Evolutionary conservation across 35 echinoderm and acorn worm genomes (phyloP).

Genomic region (Antedon bifida): DNA sequence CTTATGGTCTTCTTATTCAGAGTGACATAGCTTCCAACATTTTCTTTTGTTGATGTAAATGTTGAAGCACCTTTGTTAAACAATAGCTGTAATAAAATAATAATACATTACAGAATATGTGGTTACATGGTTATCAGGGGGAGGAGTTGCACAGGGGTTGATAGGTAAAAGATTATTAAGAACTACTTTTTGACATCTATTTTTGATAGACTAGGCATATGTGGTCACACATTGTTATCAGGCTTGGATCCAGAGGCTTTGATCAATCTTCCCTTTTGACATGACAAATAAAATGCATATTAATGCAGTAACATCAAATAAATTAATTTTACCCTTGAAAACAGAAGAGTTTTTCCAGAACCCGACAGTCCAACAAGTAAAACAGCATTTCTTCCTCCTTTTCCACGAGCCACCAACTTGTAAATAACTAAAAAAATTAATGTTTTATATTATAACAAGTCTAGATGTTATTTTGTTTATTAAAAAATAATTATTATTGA

Average conservation of each 20-base stretch:
- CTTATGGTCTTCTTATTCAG: slow-evolving; percentile 22
- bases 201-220: too few species aligned
- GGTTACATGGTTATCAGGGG: too few species aligned
- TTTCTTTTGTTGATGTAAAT: slow-evolving; percentile 88
- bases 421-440: slow-evolving; percentile 46
- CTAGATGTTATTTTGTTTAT: neutral
- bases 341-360: slow-evolving; percentile 60
- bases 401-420: slow-evolving; percentile 30
- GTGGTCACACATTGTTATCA: too few species aligned
- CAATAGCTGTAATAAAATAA: slow-evolving; percentile 41
- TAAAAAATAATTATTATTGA: neutral
- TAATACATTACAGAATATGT: too few species aligned
- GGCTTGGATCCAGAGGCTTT: too few species aligned
- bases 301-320: too few species aligned
- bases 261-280: too few species aligned
- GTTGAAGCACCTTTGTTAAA: slow-evolving; percentile 40
- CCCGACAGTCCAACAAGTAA: slow-evolving; percentile 54
- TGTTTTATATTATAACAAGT: too few species aligned
- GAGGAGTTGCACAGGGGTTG: too few species aligned
- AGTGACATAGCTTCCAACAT: slow-evolving; percentile 46
- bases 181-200: too few species aligned
- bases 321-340: slow-evolving; percentile 53
- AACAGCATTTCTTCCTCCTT: slow-evolving; percentile 37
- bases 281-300: too few species aligned
- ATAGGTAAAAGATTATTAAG: too few species aligned